phyloP scores from a whole-genome alignment of 2,113 vertebrate species.

The Pongo pygmaeus region DNA sequence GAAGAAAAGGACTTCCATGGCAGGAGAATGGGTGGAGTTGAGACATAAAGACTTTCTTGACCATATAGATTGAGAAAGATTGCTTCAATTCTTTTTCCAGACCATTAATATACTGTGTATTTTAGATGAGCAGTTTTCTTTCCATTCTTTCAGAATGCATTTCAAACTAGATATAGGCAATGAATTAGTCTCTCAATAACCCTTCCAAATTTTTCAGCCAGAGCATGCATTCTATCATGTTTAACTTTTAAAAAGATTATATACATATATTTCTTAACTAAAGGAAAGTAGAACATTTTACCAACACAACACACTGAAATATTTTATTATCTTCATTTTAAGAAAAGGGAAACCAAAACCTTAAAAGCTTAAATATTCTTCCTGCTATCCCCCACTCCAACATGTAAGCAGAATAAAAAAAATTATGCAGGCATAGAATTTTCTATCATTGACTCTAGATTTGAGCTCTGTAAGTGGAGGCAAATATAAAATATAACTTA shows the following conservation, averaged over 20 bases:
- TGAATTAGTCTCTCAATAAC: background rate
- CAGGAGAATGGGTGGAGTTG: no score
- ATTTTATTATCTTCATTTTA: slow-evolving; percentile 27
- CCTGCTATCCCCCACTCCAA: background rate
- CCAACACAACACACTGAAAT: background rate
- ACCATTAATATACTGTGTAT: background rate
- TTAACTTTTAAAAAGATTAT: background rate
- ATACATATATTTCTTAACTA: background rate
- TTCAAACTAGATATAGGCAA: background rate
- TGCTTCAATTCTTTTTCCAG: background rate
- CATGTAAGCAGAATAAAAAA: background rate
- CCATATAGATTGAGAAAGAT: background rate
- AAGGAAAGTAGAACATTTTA: background rate
- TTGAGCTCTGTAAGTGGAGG: background rate
- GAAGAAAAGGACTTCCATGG: background rate
- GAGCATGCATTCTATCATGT: background rate
- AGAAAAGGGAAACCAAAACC: background rate
- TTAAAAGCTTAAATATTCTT: background rate
- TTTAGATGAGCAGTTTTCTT: background rate
- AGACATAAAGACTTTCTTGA: background rate
- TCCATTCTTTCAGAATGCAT: background rate
- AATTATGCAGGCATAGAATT: background rate
- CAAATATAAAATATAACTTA: background rate
- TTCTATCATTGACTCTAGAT: background rate
- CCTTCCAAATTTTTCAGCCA: background rate